These are phyloP conservation scores for Pholis gunnellus DNA, from an alignment of 2,113 vertebrate species.

Conservation along the genomic window DNA sequence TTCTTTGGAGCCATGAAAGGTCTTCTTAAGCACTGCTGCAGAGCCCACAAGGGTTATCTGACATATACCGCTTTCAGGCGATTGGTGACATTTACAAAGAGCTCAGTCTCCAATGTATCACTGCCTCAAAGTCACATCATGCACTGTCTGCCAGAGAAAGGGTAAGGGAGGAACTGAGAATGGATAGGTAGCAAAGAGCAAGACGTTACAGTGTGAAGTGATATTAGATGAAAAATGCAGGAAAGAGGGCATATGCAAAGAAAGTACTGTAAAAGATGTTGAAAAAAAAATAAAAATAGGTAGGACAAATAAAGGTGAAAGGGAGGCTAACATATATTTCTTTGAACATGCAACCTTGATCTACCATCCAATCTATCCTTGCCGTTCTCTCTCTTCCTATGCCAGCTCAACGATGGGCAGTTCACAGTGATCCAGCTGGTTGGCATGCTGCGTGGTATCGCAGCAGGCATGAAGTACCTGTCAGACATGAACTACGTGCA, in stretches of 20 bases:
- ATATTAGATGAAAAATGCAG: slow-evolving; percentile 7
- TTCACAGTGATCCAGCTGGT: slow-evolving; percentile 98
- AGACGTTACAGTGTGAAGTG: background rate
- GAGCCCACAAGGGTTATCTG: slow-evolving; percentile 28
- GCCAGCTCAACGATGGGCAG: slow-evolving; percentile 94
- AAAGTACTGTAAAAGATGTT: background rate
- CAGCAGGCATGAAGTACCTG: slow-evolving; percentile 97
- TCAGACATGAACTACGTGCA: slow-evolving; percentile 98
- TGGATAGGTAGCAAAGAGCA: slow-evolving; percentile 12
- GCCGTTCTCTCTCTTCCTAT: slow-evolving; percentile 39
- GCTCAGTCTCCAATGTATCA: slow-evolving; percentile 67
- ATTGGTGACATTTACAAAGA: slow-evolving; percentile 74
- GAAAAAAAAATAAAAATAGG: slow-evolving; percentile 11
- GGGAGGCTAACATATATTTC: background rate
- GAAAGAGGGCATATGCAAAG: slow-evolving; percentile 1
- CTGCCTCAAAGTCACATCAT: slow-evolving; percentile 64
- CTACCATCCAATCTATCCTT: slow-evolving; percentile 20
- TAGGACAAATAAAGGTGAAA: slow-evolving; percentile 16
- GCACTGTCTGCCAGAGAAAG: slow-evolving; percentile 49
- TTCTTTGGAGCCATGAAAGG: slow-evolving; percentile 48
- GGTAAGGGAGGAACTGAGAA: background rate
- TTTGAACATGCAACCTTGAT: slow-evolving; percentile 48
- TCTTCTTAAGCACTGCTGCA: slow-evolving; percentile 39
- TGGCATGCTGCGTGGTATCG: slow-evolving; percentile 96
- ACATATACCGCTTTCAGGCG: slow-evolving; percentile 55